Percentiles rank a stretch among this genome's conserved stretches.
Conservation (phyloP, 2,113 vertebrate genomes). For the Seriola rivoliana region DNA sequence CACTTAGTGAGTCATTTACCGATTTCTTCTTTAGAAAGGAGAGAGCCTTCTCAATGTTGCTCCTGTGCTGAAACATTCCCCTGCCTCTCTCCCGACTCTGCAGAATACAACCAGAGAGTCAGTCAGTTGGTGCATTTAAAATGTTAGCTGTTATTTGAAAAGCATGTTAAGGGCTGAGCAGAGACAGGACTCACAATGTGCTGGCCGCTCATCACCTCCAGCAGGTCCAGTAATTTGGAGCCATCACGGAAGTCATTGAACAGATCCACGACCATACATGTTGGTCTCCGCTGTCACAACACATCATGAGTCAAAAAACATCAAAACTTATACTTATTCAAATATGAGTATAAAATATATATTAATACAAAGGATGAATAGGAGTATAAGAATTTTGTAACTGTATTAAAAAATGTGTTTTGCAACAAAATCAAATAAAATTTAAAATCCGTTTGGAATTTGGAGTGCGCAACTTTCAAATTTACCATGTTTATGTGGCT, state of each 20-base stretch:
- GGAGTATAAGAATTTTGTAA: too few species aligned
- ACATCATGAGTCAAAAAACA: not conserved
- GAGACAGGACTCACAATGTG: constrained; percentile 86
- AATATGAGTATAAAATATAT: too few species aligned
- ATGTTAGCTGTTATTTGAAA: not conserved
- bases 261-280: constrained; percentile 88
- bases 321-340: too few species aligned
- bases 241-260: constrained; percentile 92
- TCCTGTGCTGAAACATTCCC: constrained; percentile 92
- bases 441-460: not conserved
- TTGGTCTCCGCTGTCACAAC: constrained; percentile 85
- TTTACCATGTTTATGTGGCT: not conserved
- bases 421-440: not conserved
- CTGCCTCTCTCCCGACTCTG: constrained; percentile 92
- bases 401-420: too few species aligned
- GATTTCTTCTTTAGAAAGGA: constrained; percentile 91
- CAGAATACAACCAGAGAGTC: constrained; percentile 51
- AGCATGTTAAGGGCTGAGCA: not conserved
- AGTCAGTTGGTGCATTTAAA: not conserved
- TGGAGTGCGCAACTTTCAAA: not conserved
- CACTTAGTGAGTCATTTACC: constrained; percentile 76
- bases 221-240: constrained; percentile 91
- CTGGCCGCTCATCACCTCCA: constrained; percentile 95
- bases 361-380: too few species aligned
- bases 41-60: constrained; percentile 94